Conservation (phyloP, 2,888 invertebrate species). For the Uloborus plumipes region DNA sequence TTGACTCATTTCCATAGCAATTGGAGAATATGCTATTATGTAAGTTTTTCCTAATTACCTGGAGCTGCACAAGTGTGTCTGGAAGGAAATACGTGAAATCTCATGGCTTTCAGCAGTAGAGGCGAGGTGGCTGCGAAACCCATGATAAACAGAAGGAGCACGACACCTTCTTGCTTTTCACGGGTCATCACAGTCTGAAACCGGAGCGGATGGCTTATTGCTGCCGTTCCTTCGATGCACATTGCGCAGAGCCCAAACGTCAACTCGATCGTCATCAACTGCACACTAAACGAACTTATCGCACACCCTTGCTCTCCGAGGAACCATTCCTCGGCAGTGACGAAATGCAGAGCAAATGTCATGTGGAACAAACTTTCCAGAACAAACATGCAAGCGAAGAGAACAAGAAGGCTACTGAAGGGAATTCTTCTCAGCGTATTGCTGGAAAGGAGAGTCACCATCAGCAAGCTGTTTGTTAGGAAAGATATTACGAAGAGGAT, state of each 20-base stretch:
- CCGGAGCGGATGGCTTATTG: constrained; percentile 50
- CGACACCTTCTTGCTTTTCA: constrained; percentile 59
- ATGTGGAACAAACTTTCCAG: constrained; percentile 66
- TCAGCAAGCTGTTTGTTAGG: constrained; percentile 66
- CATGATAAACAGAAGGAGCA: constrained; percentile 65
- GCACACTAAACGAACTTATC: constrained; percentile 66
- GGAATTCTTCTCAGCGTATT: constrained; percentile 66
- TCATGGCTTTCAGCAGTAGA: constrained; percentile 65
- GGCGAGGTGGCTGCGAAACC: constrained; percentile 66
- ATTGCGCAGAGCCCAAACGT: constrained; percentile 65
- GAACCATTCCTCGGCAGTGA: constrained; percentile 64
- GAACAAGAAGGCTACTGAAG: constrained; percentile 66
- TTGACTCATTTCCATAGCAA: too few relatives aligned
- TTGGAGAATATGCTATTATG: not conserved
- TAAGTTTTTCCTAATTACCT: constrained; percentile 41
- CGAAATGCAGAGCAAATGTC: constrained; percentile 60
- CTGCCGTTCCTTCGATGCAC: constrained; percentile 65
- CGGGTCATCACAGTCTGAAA: constrained; percentile 65
- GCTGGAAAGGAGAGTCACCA: constrained; percentile 67
- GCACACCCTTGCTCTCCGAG: constrained; percentile 65
- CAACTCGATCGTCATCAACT: constrained; percentile 66
- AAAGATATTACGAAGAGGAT: constrained; percentile 66
- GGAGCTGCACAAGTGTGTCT: constrained; percentile 67
- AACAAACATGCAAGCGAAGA: constrained; percentile 64
- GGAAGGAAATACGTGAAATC: constrained; percentile 64